Evolutionary conservation across 2,888 invertebrate species (phyloP).

Genomic region (Hypsopygia costalis): DNA sequence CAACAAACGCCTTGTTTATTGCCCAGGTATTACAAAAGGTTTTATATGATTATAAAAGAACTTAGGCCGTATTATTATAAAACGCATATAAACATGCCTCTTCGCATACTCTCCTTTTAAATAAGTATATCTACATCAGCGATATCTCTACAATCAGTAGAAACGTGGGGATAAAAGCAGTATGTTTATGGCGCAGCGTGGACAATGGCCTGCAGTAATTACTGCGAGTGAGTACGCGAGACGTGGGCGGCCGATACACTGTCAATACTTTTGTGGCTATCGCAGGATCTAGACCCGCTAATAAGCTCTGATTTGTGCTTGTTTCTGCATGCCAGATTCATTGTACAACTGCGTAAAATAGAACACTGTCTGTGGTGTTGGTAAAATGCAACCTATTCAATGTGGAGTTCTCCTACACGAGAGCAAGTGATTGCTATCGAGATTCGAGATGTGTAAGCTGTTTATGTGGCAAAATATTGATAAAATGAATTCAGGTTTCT

Average conservation of each 20-base stretch:
- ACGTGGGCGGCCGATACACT: constrained; percentile 24
- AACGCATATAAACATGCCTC: too few species aligned
- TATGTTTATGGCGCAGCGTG: constrained; percentile 8
- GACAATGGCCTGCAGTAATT: constrained; percentile 13
- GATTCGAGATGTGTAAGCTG: too few species aligned
- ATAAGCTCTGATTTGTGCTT: constrained; percentile 43
- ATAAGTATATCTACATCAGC: background rate
- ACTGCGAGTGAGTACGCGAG: constrained; percentile 5
- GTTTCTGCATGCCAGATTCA: constrained; percentile 8
- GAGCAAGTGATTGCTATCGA: too few species aligned
- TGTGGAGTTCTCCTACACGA: too few species aligned
- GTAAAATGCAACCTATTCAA: too few species aligned
- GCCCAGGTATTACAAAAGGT: too few species aligned
- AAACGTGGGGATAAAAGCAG: constrained; percentile 4
- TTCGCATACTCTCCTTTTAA: constrained; percentile 8
- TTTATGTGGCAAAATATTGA: too few species aligned
- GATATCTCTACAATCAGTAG: background rate
- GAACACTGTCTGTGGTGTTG: too few species aligned
- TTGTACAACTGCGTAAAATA: background rate
- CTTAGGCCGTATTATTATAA: too few species aligned
- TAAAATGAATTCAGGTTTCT: too few species aligned
- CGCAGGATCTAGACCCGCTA: constrained; percentile 43
- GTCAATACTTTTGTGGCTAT: constrained; percentile 36
- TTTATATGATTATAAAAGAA: too few species aligned
- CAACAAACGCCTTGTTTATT: too few species aligned